phyloP scores from a whole-genome alignment of 2,888 invertebrate species.

The Parnassius apollo region DNA sequence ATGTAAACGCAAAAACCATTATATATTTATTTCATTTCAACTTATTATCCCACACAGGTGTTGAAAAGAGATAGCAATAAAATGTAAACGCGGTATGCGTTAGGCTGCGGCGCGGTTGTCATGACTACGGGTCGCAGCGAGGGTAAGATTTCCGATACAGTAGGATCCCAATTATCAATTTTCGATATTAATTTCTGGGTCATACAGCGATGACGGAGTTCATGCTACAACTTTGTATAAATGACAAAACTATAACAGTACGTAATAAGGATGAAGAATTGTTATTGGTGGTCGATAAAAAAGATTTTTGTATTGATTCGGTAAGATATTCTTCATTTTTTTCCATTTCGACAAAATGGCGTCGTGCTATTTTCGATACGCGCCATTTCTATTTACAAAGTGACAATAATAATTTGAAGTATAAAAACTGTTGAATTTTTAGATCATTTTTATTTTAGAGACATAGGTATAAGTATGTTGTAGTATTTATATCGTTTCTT shows the following conservation, averaged over 20 bases:
- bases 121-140: conserved; percentile 60
- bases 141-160: conserved; percentile 74
- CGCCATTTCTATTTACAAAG: neutral
- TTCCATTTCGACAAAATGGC: conserved; percentile 16
- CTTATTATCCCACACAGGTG: conserved; percentile 29
- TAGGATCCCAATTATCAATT: conserved; percentile 56
- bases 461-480: too few species aligned
- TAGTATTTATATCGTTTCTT: too few species aligned
- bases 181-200: conserved; percentile 68
- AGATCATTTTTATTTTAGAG: too few species aligned
- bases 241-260: conserved; percentile 44
- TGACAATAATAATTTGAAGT: too few species aligned
- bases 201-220: conserved; percentile 49
- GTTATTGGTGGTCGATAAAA: conserved; percentile 31
- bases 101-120: conserved; percentile 56
- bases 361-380: neutral
- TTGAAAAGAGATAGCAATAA: conserved; percentile 41
- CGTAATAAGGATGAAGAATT: conserved; percentile 38
- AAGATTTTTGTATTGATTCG: conserved; percentile 55
- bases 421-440: too few species aligned
- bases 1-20: conserved; percentile 41
- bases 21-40: conserved; percentile 42
- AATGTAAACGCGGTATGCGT: conserved; percentile 31
- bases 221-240: conserved; percentile 48
- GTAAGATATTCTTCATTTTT: conserved; percentile 41